Base-by-base conservation (phyloP, 2,888 invertebrate genomes). In the Toxonevra muliebris region DNA sequence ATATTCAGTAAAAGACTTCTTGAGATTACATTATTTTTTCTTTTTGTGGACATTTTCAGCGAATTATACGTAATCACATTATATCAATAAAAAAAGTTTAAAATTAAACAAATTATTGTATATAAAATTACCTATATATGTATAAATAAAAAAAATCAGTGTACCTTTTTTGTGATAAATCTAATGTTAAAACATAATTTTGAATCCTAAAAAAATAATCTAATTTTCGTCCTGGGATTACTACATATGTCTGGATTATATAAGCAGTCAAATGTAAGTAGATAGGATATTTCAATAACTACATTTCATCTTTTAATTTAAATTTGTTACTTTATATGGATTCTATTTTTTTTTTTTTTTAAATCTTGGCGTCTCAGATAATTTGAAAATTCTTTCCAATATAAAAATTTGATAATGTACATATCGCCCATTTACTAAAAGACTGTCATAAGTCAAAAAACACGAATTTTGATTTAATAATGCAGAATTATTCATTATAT, bases 161-260 rank as follows among this genome's bases (percentile, higher is more conserved):
- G 79, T 80, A 79, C 79, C 79, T 80, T 76, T 72, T 79, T 79
- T 80, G 79, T 80, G 80, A 80, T 80, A 79, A 76, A 74, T 75
- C 19, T 54, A 54, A 64, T 63, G 54, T 60, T 52, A 55, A 62
- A 54, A 45, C 43, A 30, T 59, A 43, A 55, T 13, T 57, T 63
- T 4, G 55, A 20, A 19, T 43, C 42, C n/a, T 2, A 60, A 15
- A 30, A 45, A 60, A 64, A 40, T 12, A 42, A 59, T 52, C 30
- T 30, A 30, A 30, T 30, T 30, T 30, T 30, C 30, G 30, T 30
- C 30, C 30, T 30, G 30, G 30, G 30, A 30, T 30, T n/a, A 30
- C 7, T 30, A 7, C 30, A 30, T 30, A 30, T 30, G 7, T 30
- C 30, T 30, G 30, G 7, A 30, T 30, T 30, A 30, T 30, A 30